Conservation (phyloP, 2,888 invertebrate genomes). For the Macaria notata region DNA sequence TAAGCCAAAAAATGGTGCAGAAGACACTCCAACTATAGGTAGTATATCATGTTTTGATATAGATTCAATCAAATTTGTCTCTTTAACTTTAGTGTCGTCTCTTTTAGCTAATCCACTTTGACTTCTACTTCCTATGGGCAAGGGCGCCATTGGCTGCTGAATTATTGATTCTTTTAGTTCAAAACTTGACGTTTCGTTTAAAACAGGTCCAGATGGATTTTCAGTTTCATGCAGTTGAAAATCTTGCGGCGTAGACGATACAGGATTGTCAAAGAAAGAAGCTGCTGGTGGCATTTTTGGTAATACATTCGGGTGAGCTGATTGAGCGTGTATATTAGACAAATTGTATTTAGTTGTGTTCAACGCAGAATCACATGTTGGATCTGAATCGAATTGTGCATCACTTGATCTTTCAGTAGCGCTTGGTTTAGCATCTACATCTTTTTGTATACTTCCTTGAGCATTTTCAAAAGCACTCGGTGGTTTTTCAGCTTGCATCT, state of each 20-base stretch:
- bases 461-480: background rate
- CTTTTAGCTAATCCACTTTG: background rate
- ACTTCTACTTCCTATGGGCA: background rate
- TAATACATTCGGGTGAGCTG: background rate
- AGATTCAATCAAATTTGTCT: slow-evolving; percentile 37
- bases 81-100: slow-evolving; percentile 4
- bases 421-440: background rate
- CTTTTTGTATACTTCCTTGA: background rate
- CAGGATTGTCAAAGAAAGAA: slow-evolving; percentile 27
- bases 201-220: no score
- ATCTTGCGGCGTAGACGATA: background rate
- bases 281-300: slow-evolving; percentile 22
- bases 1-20: slow-evolving; percentile 49
- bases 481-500: background rate
- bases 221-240: background rate
- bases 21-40: slow-evolving; percentile 39
- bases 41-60: slow-evolving; percentile 38
- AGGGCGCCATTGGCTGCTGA: no score
- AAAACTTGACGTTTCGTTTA: no score
- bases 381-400: background rate
- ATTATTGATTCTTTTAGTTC: no score
- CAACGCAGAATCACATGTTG: slow-evolving; percentile 9
- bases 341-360: slow-evolving; percentile 18
- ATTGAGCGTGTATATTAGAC: slow-evolving; percentile 10
- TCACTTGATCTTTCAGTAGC: background rate